A percentile compares a stretch with the other conserved stretches of the same genome.
Conservation (phyloP, 2,797 vertebrate genomes). For the Centroberyx gerrardi region DNA sequence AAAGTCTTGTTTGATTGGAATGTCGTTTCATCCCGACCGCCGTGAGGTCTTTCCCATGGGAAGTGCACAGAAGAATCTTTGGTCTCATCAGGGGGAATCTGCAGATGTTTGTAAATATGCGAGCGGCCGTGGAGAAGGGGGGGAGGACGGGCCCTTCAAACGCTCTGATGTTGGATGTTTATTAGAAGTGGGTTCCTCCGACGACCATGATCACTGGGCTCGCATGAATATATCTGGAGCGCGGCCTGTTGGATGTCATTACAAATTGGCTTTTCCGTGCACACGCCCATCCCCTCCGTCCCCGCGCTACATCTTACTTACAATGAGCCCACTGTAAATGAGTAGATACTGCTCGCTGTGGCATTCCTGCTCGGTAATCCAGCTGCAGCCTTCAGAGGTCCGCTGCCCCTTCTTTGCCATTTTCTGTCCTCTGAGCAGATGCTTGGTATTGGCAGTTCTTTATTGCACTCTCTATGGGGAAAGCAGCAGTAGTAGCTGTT, state of each 20-base stretch:
- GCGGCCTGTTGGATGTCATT: conserved; percentile 46
- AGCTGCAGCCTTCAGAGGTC: conserved; percentile 11
- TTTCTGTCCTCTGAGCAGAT: neutral
- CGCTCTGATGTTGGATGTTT: conserved; percentile 62
- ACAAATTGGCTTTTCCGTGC: conserved; percentile 27
- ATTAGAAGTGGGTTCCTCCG: conserved; percentile 75
- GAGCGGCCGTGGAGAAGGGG: conserved; percentile 42
- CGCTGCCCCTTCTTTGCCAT: conserved; percentile 15
- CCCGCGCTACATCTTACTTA: neutral
- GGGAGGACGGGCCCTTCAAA: conserved; percentile 66
- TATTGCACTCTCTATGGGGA: neutral
- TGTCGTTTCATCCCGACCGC: conserved; percentile 47
- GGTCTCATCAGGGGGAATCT: conserved; percentile 64
- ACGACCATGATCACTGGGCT: conserved; percentile 68
- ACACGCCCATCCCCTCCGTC: conserved; percentile 31
- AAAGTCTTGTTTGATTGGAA: conserved; percentile 50
- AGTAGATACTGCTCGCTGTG: conserved; percentile 24
- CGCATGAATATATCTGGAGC: conserved; percentile 51
- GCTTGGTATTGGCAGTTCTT: neutral
- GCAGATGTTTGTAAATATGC: conserved; percentile 78
- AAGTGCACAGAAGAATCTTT: conserved; percentile 56
- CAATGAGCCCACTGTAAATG: conserved; percentile 41
- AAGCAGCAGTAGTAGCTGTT: neutral
- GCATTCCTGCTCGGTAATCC: neutral
- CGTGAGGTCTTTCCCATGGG: conserved; percentile 68